Conservation (phyloP, 2,797 vertebrate genomes). For the Schizothorax lantsangensis region DNA sequence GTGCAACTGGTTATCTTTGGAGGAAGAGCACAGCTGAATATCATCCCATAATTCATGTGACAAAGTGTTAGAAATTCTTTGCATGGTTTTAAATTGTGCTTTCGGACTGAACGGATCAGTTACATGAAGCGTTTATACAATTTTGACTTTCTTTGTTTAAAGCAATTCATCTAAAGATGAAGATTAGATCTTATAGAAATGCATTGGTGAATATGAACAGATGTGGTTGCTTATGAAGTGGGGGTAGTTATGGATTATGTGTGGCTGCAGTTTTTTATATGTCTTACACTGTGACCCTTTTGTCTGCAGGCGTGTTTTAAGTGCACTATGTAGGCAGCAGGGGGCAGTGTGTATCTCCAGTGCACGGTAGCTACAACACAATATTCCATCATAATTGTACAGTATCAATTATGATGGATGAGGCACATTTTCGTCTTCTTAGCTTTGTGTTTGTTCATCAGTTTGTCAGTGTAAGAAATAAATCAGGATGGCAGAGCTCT, state of each 20-base stretch:
- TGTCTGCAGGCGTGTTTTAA: background rate
- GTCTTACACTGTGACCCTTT: conserved; percentile 10
- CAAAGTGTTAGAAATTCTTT: conserved; percentile 13
- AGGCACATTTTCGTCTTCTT: background rate
- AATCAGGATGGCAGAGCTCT: too few relatives aligned
- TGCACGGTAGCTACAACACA: background rate
- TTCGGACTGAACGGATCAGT: background rate
- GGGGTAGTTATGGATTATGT: conserved; percentile 10
- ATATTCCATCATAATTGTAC: background rate
- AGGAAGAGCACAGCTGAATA: conserved; percentile 37
- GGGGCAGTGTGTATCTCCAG: conserved; percentile 72
- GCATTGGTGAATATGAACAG: background rate
- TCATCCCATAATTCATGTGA: background rate
- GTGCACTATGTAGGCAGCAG: conserved; percentile 66
- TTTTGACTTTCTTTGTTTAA: conserved; percentile 26
- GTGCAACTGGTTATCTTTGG: conserved; percentile 50
- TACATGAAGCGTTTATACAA: background rate
- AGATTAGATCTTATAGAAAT: background rate
- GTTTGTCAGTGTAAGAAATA: background rate
- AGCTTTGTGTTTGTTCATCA: background rate
- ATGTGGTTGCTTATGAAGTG: conserved; percentile 15
- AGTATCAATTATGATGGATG: background rate
- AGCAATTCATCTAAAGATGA: conserved; percentile 46
- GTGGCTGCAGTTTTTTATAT: background rate
- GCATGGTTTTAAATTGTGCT: conserved; percentile 30